phyloP scores from a whole-genome alignment of 1,140 invertebrate species.

The Plectrocnemia conspersa region DNA sequence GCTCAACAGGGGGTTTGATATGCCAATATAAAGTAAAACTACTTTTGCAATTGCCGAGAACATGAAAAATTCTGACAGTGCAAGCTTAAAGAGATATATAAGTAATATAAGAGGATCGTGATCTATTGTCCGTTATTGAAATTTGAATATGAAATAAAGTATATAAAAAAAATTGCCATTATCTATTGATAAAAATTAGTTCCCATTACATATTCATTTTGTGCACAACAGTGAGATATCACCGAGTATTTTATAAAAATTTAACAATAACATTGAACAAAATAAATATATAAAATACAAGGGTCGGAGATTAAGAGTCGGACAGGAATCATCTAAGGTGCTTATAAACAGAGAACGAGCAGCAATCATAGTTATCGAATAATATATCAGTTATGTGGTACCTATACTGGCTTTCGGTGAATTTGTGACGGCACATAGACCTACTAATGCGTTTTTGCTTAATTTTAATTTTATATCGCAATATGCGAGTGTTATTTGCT shows the following conservation, averaged over 20 bases:
- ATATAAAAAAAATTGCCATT: too few relatives aligned
- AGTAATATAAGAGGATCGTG: too few relatives aligned
- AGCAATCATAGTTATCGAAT: slow-evolving; percentile 44
- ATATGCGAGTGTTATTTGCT: slow-evolving; percentile 38
- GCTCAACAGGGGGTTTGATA: too few relatives aligned
- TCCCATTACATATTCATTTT: slow-evolving; percentile 7
- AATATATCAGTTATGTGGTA: slow-evolving; percentile 32
- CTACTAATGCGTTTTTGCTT: slow-evolving; percentile 24
- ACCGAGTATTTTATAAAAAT: slow-evolving; percentile 7
- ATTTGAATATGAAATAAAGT: too few relatives aligned
- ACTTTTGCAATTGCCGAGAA: too few relatives aligned
- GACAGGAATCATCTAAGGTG: slow-evolving; percentile 23
- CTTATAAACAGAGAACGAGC: slow-evolving; percentile 42
- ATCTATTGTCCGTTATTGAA: too few relatives aligned
- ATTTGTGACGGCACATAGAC: slow-evolving; percentile 17
- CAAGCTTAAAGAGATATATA: too few relatives aligned
- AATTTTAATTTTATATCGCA: slow-evolving; percentile 37
- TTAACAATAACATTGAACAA: slow-evolving; percentile 14
- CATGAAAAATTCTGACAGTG: too few relatives aligned
- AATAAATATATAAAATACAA: slow-evolving; percentile 38
- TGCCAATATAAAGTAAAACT: too few relatives aligned
- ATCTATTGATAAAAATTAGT: not conserved
- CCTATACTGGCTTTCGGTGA: slow-evolving; percentile 30
- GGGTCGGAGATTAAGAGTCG: slow-evolving; percentile 17
- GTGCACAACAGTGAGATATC: slow-evolving; percentile 18